These are phyloP conservation scores for Esperia sulphurella DNA, from an alignment of 2,888 invertebrate genomes.

Conservation along the genomic window DNA sequence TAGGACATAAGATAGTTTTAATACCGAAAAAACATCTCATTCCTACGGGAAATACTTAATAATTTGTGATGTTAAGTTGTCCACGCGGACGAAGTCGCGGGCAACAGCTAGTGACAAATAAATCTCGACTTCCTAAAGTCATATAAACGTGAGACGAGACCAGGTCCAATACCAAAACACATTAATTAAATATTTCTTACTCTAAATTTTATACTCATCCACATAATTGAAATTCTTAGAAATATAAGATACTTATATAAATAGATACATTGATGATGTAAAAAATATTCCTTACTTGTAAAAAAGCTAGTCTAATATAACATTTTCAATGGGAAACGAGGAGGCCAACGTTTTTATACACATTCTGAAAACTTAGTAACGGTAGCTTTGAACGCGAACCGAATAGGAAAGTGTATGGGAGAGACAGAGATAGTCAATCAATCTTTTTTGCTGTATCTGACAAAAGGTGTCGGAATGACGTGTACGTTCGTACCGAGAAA, in stretches of 20 bases:
- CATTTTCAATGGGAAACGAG: constrained; percentile 47
- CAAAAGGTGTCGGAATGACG: constrained; percentile 9
- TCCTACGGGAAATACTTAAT: too few species aligned
- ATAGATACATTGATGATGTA: constrained; percentile 9
- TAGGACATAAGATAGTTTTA: too few species aligned
- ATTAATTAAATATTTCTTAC: too few species aligned
- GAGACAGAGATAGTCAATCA: constrained; percentile 26
- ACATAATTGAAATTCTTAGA: background rate
- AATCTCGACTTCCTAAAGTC: too few species aligned
- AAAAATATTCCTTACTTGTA: constrained; percentile 33
- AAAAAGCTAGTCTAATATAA: constrained; percentile 29
- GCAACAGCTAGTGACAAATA: too few species aligned
- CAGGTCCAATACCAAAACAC: too few species aligned
- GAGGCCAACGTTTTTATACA: constrained; percentile 45
- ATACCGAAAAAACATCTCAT: too few species aligned
- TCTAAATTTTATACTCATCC: background rate
- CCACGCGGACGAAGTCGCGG: too few species aligned
- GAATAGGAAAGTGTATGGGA: constrained; percentile 8
- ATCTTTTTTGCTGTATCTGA: constrained; percentile 33
- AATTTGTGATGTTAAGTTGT: too few species aligned
- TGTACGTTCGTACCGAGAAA: background rate
- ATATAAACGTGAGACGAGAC: too few species aligned
- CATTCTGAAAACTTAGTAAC: constrained; percentile 56
- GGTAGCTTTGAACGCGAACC: constrained; percentile 30
- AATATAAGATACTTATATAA: background rate